Percentiles rank a stretch among this genome's conserved stretches.
Evolutionary conservation across 2,113 vertebrate species (phyloP).

Genomic region (Alaudala cheleensis): DNA sequence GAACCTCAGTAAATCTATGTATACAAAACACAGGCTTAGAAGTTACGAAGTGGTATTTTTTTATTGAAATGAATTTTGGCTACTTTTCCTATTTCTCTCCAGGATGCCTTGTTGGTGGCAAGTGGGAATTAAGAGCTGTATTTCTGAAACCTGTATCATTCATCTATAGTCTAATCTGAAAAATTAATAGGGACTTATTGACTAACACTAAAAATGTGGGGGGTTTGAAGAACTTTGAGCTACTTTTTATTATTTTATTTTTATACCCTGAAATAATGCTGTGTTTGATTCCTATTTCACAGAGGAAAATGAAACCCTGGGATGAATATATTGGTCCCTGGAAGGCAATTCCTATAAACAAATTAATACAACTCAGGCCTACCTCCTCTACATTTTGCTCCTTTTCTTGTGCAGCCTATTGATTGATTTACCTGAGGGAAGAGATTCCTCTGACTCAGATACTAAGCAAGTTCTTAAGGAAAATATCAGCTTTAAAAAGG

Average conservation of each 20-base stretch:
- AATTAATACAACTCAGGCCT: constrained; percentile 66
- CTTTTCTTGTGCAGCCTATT: constrained; percentile 70
- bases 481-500: constrained; percentile 76
- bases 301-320: constrained; percentile 36
- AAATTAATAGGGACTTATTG: constrained; percentile 32
- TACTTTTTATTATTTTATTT: constrained; percentile 47
- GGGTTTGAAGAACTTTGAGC: background rate
- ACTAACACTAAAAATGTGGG: background rate
- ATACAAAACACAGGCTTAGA: constrained; percentile 65
- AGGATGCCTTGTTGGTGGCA: constrained; percentile 50
- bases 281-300: constrained; percentile 45
- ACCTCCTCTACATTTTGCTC: constrained; percentile 61
- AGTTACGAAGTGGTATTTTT: constrained; percentile 72
- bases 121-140: constrained; percentile 46
- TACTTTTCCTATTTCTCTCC: constrained; percentile 63
- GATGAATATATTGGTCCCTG: constrained; percentile 29
- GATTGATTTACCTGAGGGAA: constrained; percentile 80
- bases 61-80: constrained; percentile 70
- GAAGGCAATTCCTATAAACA: constrained; percentile 66
- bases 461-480: constrained; percentile 76
- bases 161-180: constrained; percentile 29
- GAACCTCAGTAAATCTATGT: constrained; percentile 47
- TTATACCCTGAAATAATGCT: constrained; percentile 50
- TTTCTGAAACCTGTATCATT: constrained; percentile 43
- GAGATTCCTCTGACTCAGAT: constrained; percentile 76